Evolutionary conservation across 2,113 vertebrate genomes (phyloP).

Genomic region (Stegastes partitus): DNA sequence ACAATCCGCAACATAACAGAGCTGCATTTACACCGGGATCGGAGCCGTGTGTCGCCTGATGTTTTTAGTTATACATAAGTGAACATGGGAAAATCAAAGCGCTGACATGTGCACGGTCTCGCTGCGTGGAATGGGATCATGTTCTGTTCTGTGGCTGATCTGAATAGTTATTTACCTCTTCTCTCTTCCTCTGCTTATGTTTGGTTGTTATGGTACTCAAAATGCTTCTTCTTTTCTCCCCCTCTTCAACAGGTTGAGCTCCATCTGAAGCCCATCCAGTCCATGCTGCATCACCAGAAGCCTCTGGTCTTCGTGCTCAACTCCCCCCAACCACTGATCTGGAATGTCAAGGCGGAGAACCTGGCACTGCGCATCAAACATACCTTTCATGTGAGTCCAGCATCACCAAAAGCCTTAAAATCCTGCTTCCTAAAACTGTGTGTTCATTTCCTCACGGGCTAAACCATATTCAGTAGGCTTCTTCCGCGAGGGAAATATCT

Average conservation of each 20-base stretch:
- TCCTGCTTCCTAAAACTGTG: conserved; percentile 62
- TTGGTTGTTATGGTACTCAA: conserved; percentile 1
- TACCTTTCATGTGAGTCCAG: conserved; percentile 93
- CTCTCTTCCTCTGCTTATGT: background rate
- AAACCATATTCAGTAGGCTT: conserved; percentile 32
- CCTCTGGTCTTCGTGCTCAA: conserved; percentile 94
- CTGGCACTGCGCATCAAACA: conserved; percentile 87
- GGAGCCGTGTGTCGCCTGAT: conserved; percentile 6
- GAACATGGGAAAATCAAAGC: conserved; percentile 38
- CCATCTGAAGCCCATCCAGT: conserved; percentile 94
- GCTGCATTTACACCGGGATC: conserved; percentile 45
- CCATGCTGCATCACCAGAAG: conserved; percentile 91
- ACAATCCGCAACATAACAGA: conserved; percentile 49
- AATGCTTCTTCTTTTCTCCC: background rate
- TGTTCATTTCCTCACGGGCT: conserved; percentile 72
- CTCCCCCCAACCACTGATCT: conserved; percentile 89
- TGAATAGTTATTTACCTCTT: background rate
- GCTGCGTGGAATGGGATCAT: conserved; percentile 11
- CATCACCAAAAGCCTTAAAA: conserved; percentile 60
- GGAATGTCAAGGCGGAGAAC: conserved; percentile 93
- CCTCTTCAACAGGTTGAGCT: conserved; percentile 85
- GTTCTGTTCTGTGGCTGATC: conserved; percentile 5
- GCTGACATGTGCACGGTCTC: conserved; percentile 35
- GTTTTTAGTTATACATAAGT: conserved; percentile 12
- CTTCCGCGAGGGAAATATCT: conserved; percentile 34